Conservation (phyloP, 2,113 vertebrate genomes). For the Reinhardtius hippoglossoides region DNA sequence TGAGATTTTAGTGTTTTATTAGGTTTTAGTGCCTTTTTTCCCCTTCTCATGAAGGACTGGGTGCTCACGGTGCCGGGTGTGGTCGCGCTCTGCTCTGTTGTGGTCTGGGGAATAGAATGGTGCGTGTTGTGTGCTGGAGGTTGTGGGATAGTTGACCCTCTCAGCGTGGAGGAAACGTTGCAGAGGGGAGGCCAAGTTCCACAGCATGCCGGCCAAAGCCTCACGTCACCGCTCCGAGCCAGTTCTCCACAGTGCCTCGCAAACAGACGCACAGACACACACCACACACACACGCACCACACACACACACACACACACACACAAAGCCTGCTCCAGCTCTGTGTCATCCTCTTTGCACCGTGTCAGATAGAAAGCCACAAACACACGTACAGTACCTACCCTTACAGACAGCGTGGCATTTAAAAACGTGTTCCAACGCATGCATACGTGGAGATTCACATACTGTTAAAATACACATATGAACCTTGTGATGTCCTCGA, state of each 20-base stretch:
- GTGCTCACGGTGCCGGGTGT: slow-evolving; percentile 70
- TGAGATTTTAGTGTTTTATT: slow-evolving; percentile 62
- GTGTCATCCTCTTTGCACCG: slow-evolving; percentile 48
- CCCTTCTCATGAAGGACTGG: slow-evolving; percentile 50
- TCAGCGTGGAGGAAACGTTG: slow-evolving; percentile 75
- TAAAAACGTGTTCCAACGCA: slow-evolving; percentile 5
- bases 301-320: background rate
- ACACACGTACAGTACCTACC: slow-evolving; percentile 12
- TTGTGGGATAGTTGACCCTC: slow-evolving; percentile 79
- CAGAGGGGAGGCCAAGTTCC: slow-evolving; percentile 78
- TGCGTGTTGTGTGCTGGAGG: slow-evolving; percentile 76
- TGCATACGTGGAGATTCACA: background rate
- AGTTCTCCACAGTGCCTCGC: slow-evolving; percentile 63
- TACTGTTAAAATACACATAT: slow-evolving; percentile 4
- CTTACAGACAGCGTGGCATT: background rate
- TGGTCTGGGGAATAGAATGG: slow-evolving; percentile 74
- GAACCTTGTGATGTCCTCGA: background rate
- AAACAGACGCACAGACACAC: slow-evolving; percentile 33
- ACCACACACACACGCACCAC: slow-evolving; percentile 5
- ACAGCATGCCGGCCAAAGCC: slow-evolving; percentile 73
- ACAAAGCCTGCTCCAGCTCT: slow-evolving; percentile 26
- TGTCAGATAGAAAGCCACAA: slow-evolving; percentile 28
- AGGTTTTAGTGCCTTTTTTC: slow-evolving; percentile 55
- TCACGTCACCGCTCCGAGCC: slow-evolving; percentile 72
- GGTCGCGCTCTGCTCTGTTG: slow-evolving; percentile 76